phyloP scores from a whole-genome alignment of 1,140 invertebrate genomes.

The Calliopsis andreniformis region DNA sequence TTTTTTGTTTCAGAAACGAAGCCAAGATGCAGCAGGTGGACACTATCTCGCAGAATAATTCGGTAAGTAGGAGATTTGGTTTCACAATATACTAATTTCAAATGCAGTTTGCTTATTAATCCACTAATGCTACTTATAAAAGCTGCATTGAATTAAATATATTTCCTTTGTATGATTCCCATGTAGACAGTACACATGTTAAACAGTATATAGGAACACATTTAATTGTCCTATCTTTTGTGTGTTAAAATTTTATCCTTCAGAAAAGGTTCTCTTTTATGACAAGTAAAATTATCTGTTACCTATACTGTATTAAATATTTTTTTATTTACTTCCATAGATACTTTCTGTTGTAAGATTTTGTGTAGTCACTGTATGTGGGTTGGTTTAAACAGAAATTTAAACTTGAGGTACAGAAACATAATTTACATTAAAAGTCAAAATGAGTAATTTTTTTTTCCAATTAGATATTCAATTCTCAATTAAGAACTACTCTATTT shows the following conservation, averaged over 20 bases:
- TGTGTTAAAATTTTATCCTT: not conserved
- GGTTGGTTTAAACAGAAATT: not conserved
- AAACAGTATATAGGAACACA: conserved; percentile 13
- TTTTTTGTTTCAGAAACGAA: conserved; percentile 79
- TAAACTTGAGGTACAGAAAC: not conserved
- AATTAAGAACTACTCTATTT: not conserved
- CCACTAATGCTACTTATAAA: conserved; percentile 57
- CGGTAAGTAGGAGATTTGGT: conserved; percentile 76
- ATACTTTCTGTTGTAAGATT: not conserved
- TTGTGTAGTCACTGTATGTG: not conserved
- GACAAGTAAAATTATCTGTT: not conserved
- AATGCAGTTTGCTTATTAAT: conserved; percentile 66
- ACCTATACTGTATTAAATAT: not conserved
- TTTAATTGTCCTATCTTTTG: not conserved
- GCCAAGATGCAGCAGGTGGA: conserved; percentile 84
- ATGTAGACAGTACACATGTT: conserved; percentile 43
- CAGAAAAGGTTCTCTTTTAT: not conserved
- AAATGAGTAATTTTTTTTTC: conserved; percentile 19
- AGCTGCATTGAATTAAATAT: conserved; percentile 52
- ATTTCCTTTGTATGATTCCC: conserved; percentile 2
- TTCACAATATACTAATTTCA: conserved; percentile 35
- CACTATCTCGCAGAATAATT: conserved; percentile 82
- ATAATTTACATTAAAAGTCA: conserved; percentile 26
- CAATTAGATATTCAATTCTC: conserved; percentile 27
- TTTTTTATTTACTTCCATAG: not conserved